Conservation (phyloP, 2,797 vertebrate species). For the Siniperca obscura region DNA sequence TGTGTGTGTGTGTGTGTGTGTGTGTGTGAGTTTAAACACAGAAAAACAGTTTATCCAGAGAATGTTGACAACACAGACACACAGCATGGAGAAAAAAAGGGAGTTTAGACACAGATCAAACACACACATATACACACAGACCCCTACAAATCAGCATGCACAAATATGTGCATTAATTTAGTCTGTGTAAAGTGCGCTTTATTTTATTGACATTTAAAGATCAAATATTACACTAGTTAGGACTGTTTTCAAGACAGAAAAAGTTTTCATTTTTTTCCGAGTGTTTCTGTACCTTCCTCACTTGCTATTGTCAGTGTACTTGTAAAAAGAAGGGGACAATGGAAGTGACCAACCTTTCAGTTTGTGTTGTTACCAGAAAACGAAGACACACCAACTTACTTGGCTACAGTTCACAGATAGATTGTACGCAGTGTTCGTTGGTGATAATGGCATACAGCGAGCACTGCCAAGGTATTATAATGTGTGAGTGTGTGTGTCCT, state of each 20-base stretch:
- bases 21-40: conserved; percentile 9
- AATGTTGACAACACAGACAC: neutral
- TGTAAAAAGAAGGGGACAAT: neutral
- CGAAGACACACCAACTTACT: conserved; percentile 25
- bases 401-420: conserved; percentile 29
- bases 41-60: neutral
- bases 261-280: neutral
- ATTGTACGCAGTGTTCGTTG: conserved; percentile 29
- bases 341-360: conserved; percentile 25
- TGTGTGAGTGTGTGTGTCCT: conserved; percentile 39
- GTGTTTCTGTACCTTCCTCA: neutral
- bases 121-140: neutral
- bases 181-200: neutral
- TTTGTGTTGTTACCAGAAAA: conserved; percentile 29
- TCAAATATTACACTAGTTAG: neutral
- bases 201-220: neutral
- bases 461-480: conserved; percentile 54
- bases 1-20: neutral
- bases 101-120: neutral
- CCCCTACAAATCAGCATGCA: neutral
- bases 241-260: neutral
- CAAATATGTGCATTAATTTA: neutral
- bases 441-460: conserved; percentile 38
- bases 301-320: neutral
- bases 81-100: neutral